Conservation (phyloP, 2,797 vertebrate species). For the Brachymystax lenok region DNA sequence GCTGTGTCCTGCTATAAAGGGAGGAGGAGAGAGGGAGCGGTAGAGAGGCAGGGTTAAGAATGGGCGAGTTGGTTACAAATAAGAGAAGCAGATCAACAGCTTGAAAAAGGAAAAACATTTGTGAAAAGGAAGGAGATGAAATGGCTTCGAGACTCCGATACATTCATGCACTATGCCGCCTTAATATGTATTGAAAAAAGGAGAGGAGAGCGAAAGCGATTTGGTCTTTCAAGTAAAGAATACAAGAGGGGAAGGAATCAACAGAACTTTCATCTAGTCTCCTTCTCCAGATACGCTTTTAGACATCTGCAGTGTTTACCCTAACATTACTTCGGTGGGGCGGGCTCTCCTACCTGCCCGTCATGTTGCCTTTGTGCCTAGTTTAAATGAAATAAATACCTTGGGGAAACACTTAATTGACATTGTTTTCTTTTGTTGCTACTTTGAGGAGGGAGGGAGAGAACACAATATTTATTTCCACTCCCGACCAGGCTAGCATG, state of each 20-base stretch:
- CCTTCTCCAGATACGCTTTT: slow-evolving; percentile 53
- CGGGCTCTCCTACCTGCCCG: slow-evolving; percentile 62
- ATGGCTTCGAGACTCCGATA: slow-evolving; percentile 50
- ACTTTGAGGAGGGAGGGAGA: slow-evolving; percentile 44
- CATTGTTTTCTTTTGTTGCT: slow-evolving; percentile 31
- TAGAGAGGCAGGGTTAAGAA: slow-evolving; percentile 30
- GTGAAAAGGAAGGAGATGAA: slow-evolving; percentile 42
- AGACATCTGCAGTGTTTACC: slow-evolving; percentile 61
- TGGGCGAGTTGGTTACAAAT: slow-evolving; percentile 37
- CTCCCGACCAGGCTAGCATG: slow-evolving; percentile 56
- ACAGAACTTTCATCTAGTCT: slow-evolving; percentile 41
- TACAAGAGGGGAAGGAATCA: slow-evolving; percentile 22
- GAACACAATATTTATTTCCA: slow-evolving; percentile 48
- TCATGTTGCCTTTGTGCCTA: slow-evolving; percentile 27
- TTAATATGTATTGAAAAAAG: slow-evolving; percentile 53
- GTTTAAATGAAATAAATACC: slow-evolving; percentile 18
- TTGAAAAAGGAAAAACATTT: slow-evolving; percentile 49
- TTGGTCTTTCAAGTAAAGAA: slow-evolving; percentile 41
- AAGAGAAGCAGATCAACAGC: slow-evolving; percentile 46
- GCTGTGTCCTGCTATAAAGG: slow-evolving; percentile 76
- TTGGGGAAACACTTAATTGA: slow-evolving; percentile 15
- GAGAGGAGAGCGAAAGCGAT: slow-evolving; percentile 40
- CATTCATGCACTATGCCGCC: slow-evolving; percentile 65
- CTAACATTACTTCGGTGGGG: slow-evolving; percentile 59
- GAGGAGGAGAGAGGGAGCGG: slow-evolving; percentile 21